Base-by-base conservation (phyloP, 2,797 vertebrate genomes). In the Alosa sapidissima region DNA sequence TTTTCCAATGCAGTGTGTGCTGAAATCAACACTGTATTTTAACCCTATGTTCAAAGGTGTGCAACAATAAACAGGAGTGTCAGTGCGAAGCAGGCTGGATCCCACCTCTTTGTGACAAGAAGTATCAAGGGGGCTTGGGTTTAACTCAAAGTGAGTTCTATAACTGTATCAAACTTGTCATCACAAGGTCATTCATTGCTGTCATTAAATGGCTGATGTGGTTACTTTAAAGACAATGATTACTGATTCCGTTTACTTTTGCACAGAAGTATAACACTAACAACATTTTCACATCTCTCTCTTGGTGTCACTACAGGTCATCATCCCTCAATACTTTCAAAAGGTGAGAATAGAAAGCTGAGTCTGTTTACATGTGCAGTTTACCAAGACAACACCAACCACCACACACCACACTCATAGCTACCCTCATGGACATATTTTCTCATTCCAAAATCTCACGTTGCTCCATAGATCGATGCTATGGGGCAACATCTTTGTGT, bases 81-180 rank as follows among this genome's bases (percentile, higher is more conserved):
- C 86, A 87, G 68, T 86, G 88, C 65, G 52, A 84, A 8, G 41
- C 86, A 21, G 86, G 88, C 5, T 89, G 88, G 85, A 11, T 81
- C 3, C 81, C 88, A 11, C 84, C 88, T 4, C 21, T 68, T 81
- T 87, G 88, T 49, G 19, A 78, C 72, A 45, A 45, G 41, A 78
- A 47, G 6, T 19, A 72, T 72, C 0, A 68, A 13, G 65, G 11
- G 2, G 19, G 65, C 33, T 28, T 36, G 3, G 6, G 16, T 16
- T 16, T 72, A 36, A 41, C 33, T 16, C 5, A 45, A 16, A 19
- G 72, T 78, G 72, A 78, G 72, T 45, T 1, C 36, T 78, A 6
- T 9, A 19, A 78, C 41, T 47, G 9, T n/a, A 28, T 33, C 24
- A 68, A 68, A 62, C n/a, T 24, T 62, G 6, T 62, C 6, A 3